Base-by-base conservation (phyloP, 2,888 invertebrate genomes). In the Papilio elwesi region DNA sequence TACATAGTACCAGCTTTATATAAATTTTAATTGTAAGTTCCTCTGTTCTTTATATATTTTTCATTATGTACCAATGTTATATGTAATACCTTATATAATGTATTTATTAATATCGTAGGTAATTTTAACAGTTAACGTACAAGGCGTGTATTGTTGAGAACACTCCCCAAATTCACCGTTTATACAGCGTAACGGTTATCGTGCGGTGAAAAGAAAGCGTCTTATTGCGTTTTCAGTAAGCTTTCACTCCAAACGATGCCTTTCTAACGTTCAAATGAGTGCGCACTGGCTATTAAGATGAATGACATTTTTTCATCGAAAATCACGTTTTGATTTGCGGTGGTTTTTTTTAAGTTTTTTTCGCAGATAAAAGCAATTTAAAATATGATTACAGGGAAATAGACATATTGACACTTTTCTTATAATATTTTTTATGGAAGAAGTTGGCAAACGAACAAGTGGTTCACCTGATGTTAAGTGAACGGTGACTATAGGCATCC, bases 101-200 rank as follows among this genome's bases (percentile, higher is more conserved):
- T 26, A 26, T 26, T 26, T 26, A 26, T 26, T 26, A 2, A 26
- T 26, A 2, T n/a, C n/a, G 13, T 38, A n/a, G 5, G 15, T 62
- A 26, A 26, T 62, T 13, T 62, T 43, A 12, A 64, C 16, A 15
- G 36, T 36, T 67, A 52, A 51, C 38, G 52, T 49, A 67, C 43
- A 67, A 67, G 38, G 6, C 63, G 5, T 53, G 52, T 70, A 53
- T 63, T 67, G 66, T 67, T 62, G 11, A 13, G 36, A 64, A 49
- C 13, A 68, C n/a, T 68, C 36, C 47, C 62, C 67, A 63, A 74
- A 77, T 76, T 78, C 70, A 75, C 78, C 73, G 74, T 77, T 79
- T 77, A 81, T 78, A 70, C 75, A 79, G 79, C 85, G 87, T 81
- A 82, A 89, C 89, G 80, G 79, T 84, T 84, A 84, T 87, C 84